Conservation (phyloP, 2,797 vertebrate genomes). For the Peromyscus nudipes region DNA sequence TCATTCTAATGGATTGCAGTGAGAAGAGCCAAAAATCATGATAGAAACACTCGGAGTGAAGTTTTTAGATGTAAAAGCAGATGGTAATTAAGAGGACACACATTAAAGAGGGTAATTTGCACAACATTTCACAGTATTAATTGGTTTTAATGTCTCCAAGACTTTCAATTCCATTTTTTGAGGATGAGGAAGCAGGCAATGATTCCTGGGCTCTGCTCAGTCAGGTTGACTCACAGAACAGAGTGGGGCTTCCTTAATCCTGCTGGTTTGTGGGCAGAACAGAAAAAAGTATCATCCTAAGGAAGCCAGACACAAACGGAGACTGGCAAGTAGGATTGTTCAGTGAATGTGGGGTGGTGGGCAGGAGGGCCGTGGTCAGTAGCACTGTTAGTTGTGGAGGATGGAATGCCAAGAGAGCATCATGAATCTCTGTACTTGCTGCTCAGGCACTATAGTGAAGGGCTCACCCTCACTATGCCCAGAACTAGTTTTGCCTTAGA, state of each 20-base stretch:
- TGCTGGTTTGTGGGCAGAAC: neutral
- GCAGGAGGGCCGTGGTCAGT: too few species aligned
- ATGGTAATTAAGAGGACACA: constrained; percentile 66
- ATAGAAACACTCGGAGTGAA: constrained; percentile 67
- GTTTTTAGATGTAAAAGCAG: constrained; percentile 65
- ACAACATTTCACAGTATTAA: constrained; percentile 40
- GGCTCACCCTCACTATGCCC: neutral
- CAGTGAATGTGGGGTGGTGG: fast-evolving
- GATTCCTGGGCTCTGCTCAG: neutral
- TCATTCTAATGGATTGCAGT: constrained; percentile 72
- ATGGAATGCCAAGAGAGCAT: neutral
- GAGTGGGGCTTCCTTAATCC: neutral
- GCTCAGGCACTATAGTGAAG: too few species aligned
- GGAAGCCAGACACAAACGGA: neutral
- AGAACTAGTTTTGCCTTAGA: neutral
- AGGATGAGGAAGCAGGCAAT: neutral
- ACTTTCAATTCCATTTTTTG: constrained; percentile 43
- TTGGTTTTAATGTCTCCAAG: constrained; percentile 62
- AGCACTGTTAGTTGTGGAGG: neutral
- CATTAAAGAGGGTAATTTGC: constrained; percentile 66
- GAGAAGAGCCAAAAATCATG: constrained; percentile 71
- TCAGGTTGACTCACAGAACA: neutral
- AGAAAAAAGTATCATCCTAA: neutral
- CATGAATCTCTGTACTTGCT: fast-evolving
- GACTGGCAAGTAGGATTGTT: neutral